Base-by-base conservation (phyloP, 2,888 invertebrate genomes). In the Microctonus brassicae region DNA sequence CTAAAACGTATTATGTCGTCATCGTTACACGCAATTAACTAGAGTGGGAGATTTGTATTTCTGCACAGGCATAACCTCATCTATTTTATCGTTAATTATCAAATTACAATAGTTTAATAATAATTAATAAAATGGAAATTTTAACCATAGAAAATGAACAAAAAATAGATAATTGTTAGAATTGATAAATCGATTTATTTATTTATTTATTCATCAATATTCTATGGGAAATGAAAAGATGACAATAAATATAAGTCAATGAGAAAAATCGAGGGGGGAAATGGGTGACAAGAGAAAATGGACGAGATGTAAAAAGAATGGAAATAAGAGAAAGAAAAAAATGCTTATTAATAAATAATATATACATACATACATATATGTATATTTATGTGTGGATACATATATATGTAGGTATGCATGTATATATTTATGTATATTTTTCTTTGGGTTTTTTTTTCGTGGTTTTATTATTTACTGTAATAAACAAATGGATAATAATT, bases 1-100 rank as follows among this genome's bases (percentile, higher is more conserved):
- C 73, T 73, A 68, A 69, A 73, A 69, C 73, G 75, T 68, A 70
- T 71, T 65, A 73, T 72, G 67, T 71, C 47, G 47, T 47, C 47
- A 47, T 20, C 17, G 65, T 70, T 60, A 70, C 47, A 64, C 47
- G 52, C 58, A 68, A 47, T 47, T 47, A 5, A 24, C 52, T 10
- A 69, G 69, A 63, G n/a, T 29, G 63, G 53, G 17, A 55, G 22
- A 11, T 11, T 2, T 42, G 47, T 17, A 7, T 47, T 47, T 47
- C 47, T 47, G 17, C 17, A 17, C 47, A 17, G 17, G 47, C 20
- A 6, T 47, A 47, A 47, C 47, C 47, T 47, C 47, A 17, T 47
- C 47, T 17, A 47, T 47, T 20, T 20, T n/a, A n/a, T 1, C 1
- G 17, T 47, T 47, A 29, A 3, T 5, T n/a, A 6, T 47, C 20